These are phyloP conservation scores for Microcebus lehilahytsara DNA, from an alignment of 2,113 vertebrate genomes.

Conservation along the genomic window DNA sequence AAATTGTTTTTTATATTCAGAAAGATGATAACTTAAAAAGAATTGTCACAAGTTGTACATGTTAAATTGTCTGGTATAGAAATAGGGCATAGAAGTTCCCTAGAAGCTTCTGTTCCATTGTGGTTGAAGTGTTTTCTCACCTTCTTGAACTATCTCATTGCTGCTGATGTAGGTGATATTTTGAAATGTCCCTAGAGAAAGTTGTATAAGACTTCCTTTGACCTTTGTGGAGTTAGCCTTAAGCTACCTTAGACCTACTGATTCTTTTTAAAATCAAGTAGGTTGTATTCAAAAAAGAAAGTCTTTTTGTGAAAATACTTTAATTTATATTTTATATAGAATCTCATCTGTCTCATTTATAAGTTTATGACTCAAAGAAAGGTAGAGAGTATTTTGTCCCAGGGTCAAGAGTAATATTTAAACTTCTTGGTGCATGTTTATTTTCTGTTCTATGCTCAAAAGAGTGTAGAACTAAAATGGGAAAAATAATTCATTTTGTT, in stretches of 20 bases:
- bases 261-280: constrained; percentile 33
- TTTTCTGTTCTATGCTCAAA: constrained; percentile 8
- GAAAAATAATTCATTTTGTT: constrained; percentile 14
- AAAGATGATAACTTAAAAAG: neutral
- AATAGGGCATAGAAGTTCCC: neutral
- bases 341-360: neutral
- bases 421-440: neutral
- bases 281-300: constrained; percentile 29
- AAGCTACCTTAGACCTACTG: neutral
- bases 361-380: neutral
- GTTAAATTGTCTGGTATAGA: constrained; percentile 28
- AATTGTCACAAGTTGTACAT: neutral
- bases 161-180: constrained; percentile 24
- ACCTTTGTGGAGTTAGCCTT: constrained; percentile 1
- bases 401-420: neutral
- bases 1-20: neutral
- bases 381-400: neutral
- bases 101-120: constrained; percentile 62
- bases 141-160: constrained; percentile 44
- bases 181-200: constrained; percentile 49
- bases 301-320: constrained; percentile 11
- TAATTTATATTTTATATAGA: neutral
- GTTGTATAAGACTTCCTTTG: constrained; percentile 55
- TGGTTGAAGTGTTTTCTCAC: constrained; percentile 64
- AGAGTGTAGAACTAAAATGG: neutral